phyloP scores from a whole-genome alignment of 2,797 vertebrate species.

The Heterohyrax brucei region DNA sequence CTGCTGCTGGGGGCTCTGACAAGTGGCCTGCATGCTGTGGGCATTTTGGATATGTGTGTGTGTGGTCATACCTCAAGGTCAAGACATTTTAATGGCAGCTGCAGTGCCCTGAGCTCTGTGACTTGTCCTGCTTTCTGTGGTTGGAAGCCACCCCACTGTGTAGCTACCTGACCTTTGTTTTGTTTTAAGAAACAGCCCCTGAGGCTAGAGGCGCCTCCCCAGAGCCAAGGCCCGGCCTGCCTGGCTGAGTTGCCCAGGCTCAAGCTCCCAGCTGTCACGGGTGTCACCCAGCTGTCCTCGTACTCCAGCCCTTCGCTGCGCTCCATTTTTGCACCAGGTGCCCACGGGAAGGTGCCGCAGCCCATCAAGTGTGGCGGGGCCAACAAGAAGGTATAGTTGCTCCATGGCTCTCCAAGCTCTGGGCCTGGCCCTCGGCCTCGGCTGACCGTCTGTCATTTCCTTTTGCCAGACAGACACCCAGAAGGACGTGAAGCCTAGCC shows the following conservation, averaged over 20 bases:
- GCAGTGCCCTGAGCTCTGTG: not conserved
- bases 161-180: constrained; percentile 13
- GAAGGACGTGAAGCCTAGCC: constrained; percentile 87
- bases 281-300: constrained; percentile 86
- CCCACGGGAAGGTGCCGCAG: constrained; percentile 81
- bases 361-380: too few species aligned
- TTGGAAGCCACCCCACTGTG: too few species aligned
- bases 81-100: too few species aligned
- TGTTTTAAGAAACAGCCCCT: constrained; percentile 88
- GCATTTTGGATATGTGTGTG: not conserved
- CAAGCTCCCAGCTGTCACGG: constrained; percentile 87
- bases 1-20: rapidly evolving
- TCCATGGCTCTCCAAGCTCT: not conserved
- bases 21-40: not conserved
- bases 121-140: not conserved
- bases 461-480: constrained; percentile 92
- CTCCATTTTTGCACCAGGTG: constrained; percentile 83
- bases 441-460: constrained; percentile 76
- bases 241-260: constrained; percentile 91
- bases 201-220: constrained; percentile 87
- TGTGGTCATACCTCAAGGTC: not conserved
- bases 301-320: constrained; percentile 89
- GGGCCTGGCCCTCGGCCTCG: rapidly evolving
- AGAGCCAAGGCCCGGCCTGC: constrained; percentile 81
- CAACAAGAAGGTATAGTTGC: too few species aligned